Base-by-base conservation (phyloP, 1,140 invertebrate genomes). In the Heliconius congener region DNA sequence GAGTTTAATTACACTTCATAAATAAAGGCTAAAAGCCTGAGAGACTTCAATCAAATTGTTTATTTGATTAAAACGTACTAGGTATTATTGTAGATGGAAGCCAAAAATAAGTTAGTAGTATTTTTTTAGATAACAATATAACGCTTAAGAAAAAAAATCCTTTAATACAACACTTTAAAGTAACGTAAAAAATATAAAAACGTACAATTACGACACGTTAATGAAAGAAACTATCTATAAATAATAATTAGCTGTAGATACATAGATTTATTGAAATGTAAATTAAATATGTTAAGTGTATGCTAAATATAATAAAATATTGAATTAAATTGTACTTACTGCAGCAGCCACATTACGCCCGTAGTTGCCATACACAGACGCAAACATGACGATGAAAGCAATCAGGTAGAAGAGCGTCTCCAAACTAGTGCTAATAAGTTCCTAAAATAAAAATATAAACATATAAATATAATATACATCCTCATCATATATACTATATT, bases 321-420 rank as follows among this genome's bases (percentile, higher is more conserved):
- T 71, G 4, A 39, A n/a, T 11, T 34, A 71, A 71, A 71, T 16
- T 23, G 42, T 27, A 77, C 95, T 96, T 95, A 97, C 97, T 86
- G 97, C 97, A 81, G 97, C 97, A 23, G 96, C 95, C 37, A 97
- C 96, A 85, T 97, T 97, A 39, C 85, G 77, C 1, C 88, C 89
- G 71, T 93, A 89, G 76, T 84, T 86, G 30, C 94, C 90, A 11
- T 96, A 95, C 91, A 96, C 96, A 0, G 95, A 94, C 2, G 96
- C 95, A 75, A 98, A 95, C 89, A 98, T 97, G 11, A 97, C 96
- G 82, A 98, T 97, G 90, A 97, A 97, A 1, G 96, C 97, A 72
- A 97, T 97, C 80, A 96, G 95, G 89, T 98, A 98, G 78, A 97
- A 94, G 23, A 97, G 87, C 0, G 97, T 96, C 83, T 96, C 95